These are phyloP conservation scores for Druon quercuslanigerum DNA, from an alignment of 1,140 invertebrate genomes.

Conservation along the genomic window DNA sequence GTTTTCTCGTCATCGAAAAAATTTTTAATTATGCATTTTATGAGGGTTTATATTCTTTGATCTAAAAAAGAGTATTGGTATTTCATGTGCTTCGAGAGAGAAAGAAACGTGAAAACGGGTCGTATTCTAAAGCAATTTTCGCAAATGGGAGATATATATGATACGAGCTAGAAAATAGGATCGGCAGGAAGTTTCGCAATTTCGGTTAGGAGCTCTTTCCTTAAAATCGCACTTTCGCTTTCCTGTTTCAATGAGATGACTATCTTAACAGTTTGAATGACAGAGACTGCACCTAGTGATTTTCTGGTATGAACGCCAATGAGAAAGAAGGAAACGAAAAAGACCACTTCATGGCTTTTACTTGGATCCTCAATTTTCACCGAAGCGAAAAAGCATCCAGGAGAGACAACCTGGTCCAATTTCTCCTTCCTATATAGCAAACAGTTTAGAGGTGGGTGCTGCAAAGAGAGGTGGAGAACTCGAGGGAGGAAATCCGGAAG, in stretches of 20 bases:
- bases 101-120: too few species aligned
- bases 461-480: neutral
- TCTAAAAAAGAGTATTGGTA: too few species aligned
- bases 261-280: neutral
- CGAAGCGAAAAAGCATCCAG: conserved; percentile 12
- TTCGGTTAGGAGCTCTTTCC: too few species aligned
- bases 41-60: too few species aligned
- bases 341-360: neutral
- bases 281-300: neutral
- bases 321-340: conserved; percentile 12
- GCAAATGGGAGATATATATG: too few species aligned
- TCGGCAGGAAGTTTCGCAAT: too few species aligned
- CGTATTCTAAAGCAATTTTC: too few species aligned
- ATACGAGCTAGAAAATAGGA: too few species aligned
- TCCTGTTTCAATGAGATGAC: neutral
- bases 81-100: too few species aligned
- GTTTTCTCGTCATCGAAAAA: too few species aligned
- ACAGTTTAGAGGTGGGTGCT: neutral
- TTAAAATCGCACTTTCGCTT: too few species aligned
- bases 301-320: neutral
- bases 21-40: too few species aligned
- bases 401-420: conserved; percentile 20
- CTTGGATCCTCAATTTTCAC: conserved; percentile 19
- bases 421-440: conserved; percentile 6
- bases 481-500: conserved; percentile 3